A percentile compares a stretch with the other conserved stretches of the same genome.
Conservation (phyloP, 2,113 vertebrate genomes). For the Boulengeromyrus knoepffleri region DNA sequence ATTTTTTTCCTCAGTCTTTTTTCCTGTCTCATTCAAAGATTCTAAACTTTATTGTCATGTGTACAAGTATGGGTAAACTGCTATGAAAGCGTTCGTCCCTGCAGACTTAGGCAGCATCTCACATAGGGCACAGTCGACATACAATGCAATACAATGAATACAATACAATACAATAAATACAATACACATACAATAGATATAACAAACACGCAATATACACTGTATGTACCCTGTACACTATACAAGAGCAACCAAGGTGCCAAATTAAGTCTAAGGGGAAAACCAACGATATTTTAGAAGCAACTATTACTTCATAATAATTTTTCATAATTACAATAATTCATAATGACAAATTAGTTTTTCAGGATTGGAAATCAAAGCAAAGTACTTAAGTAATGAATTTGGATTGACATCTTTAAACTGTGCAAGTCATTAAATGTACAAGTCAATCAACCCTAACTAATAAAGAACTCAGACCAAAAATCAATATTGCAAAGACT, state of each 20-base stretch:
- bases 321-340: background rate
- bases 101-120: background rate
- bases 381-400: background rate
- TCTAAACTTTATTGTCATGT: background rate
- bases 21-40: background rate
- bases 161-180: background rate
- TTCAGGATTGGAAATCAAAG: background rate
- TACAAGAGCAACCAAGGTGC: background rate
- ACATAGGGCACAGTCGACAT: background rate
- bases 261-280: background rate
- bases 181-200: background rate
- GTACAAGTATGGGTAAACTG: background rate
- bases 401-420: background rate
- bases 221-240: background rate
- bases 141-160: background rate
- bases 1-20: background rate
- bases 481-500: background rate
- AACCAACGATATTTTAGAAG: background rate
- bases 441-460: background rate
- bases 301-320: background rate
- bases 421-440: background rate
- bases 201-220: background rate
- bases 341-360: background rate
- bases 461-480: background rate
- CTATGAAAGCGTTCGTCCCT: background rate